Percentiles rank a stretch among this genome's conserved stretches.
Conservation (phyloP, 2,113 vertebrate species). For the Equus quagga region DNA sequence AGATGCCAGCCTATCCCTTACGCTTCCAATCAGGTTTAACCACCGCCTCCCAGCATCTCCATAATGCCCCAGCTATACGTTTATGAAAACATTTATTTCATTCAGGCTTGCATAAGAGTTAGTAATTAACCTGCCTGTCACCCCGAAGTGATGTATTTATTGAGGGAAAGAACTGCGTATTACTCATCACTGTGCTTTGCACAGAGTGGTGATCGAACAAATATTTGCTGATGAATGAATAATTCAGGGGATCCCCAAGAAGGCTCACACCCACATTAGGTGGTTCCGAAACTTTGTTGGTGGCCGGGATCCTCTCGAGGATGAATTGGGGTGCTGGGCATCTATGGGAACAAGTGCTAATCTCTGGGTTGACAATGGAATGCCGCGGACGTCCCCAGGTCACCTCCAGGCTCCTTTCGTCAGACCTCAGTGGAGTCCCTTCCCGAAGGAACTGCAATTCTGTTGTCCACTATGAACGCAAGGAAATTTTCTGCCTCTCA, state of each 20-base stretch:
- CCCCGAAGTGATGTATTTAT: neutral
- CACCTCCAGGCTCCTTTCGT: accelerated
- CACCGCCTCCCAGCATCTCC: neutral
- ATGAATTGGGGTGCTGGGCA: accelerated
- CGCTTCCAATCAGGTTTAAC: accelerated
- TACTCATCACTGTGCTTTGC: neutral
- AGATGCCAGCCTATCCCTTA: accelerated
- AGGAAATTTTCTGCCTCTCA: accelerated
- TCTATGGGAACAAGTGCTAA: accelerated
- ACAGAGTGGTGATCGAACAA: accelerated
- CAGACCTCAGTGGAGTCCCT: accelerated
- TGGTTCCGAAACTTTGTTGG: accelerated
- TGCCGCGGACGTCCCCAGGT: accelerated
- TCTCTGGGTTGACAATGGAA: neutral
- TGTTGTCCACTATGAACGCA: accelerated
- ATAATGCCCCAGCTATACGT: accelerated
- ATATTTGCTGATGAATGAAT: neutral
- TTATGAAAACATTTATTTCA: neutral
- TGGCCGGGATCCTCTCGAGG: neutral
- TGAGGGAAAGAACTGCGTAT: accelerated
- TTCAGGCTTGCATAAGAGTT: accelerated
- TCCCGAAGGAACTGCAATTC: accelerated
- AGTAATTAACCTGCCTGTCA: neutral
- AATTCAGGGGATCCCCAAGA: neutral
- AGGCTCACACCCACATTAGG: accelerated